These are phyloP conservation scores for Brotogeris chrysoptera DNA, from an alignment of 2,797 vertebrate species.

Conservation along the genomic window DNA sequence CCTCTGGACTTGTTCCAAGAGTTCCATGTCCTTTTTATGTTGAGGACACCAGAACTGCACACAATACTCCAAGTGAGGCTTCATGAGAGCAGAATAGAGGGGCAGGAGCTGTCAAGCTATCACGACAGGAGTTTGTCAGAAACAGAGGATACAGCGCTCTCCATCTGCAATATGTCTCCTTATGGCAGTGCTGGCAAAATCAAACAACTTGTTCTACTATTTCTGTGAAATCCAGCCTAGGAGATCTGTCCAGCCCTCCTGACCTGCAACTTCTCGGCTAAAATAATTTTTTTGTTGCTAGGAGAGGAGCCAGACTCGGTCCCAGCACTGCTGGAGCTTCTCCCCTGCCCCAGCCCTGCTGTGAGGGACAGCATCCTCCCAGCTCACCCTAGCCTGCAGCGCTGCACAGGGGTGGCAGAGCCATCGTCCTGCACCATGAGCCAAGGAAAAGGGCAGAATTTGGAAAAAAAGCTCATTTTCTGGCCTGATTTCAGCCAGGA, in stretches of 20 bases:
- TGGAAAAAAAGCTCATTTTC: neutral
- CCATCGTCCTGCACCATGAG: neutral
- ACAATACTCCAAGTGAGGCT: neutral
- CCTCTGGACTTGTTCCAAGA: no score
- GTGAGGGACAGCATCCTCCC: neutral
- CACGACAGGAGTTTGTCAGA: neutral
- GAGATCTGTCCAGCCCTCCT: neutral
- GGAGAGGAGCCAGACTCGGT: neutral
- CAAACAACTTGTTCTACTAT: neutral
- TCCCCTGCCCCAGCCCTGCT: neutral
- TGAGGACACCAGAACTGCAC: no score
- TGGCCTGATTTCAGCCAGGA: neutral
- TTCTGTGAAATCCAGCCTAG: conserved; percentile 3
- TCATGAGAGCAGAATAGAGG: neutral
- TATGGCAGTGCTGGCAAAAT: neutral
- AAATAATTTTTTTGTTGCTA: neutral
- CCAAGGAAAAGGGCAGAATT: neutral
- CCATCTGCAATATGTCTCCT: neutral
- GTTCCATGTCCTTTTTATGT: no score
- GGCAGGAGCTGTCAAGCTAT: neutral
- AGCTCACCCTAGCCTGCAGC: neutral
- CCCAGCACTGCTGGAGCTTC: neutral
- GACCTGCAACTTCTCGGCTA: neutral
- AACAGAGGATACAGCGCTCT: conserved; percentile 12
- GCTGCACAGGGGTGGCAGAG: fast-evolving